Percentiles rank a stretch among this genome's conserved stretches.
Evolutionary conservation across 2,888 invertebrate species (phyloP).

Genomic region (Caenorhabditis drosophilae): DNA sequence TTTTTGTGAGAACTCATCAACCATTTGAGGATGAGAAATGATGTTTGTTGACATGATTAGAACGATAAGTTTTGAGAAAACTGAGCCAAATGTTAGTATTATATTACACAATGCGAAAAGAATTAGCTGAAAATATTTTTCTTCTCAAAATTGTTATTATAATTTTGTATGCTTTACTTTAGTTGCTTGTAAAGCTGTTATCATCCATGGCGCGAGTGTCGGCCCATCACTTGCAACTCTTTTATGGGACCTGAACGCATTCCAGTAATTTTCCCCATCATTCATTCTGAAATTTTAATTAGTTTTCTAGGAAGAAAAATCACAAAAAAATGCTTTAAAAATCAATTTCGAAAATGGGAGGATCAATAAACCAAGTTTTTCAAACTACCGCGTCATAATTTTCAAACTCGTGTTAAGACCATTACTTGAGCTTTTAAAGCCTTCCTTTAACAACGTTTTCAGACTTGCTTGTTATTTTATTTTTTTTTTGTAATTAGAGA

Average conservation of each 20-base stretch:
- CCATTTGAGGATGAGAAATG: constrained; percentile 12
- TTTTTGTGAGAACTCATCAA: constrained; percentile 27
- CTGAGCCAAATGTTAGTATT: constrained; percentile 50
- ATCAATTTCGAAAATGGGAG: too few species aligned
- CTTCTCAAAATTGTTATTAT: not conserved
- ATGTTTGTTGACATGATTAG: constrained; percentile 61
- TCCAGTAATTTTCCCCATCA: constrained; percentile 51
- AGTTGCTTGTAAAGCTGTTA: constrained; percentile 48
- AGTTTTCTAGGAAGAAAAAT: not conserved
- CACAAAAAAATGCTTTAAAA: not conserved
- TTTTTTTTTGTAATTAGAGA: too few species aligned
- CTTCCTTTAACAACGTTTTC: too few species aligned
- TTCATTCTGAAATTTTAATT: too few species aligned
- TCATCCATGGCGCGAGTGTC: constrained; percentile 51
- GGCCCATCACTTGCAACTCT: constrained; percentile 40
- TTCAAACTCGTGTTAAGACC: too few species aligned
- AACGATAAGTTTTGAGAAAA: constrained; percentile 56
- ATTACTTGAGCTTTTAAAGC: too few species aligned
- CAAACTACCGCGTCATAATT: too few species aligned
- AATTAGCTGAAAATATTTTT: constrained; percentile 47
- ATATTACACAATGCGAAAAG: constrained; percentile 53
- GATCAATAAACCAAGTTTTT: too few species aligned
- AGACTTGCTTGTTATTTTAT: too few species aligned
- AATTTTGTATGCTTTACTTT: constrained; percentile 31
- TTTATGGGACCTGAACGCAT: constrained; percentile 57